Conservation (phyloP, 2,888 invertebrate genomes). For the Anthoptus insignis region DNA sequence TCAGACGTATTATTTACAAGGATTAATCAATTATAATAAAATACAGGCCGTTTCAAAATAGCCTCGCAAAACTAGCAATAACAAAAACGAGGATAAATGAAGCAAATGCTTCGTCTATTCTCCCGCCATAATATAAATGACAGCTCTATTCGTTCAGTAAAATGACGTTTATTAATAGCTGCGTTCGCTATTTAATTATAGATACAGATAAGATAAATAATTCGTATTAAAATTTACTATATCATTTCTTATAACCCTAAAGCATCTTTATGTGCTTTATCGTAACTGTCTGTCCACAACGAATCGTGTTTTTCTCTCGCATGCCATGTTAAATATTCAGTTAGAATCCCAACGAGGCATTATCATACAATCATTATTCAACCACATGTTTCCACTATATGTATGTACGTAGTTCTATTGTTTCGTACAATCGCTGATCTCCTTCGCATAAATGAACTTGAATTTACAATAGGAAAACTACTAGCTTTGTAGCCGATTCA, state of each 20-base stretch:
- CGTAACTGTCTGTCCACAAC: slow-evolving; percentile 31
- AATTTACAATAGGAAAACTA: slow-evolving; percentile 16
- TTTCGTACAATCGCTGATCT: slow-evolving; percentile 54
- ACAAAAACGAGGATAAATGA: not conserved
- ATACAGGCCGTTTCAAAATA: not conserved
- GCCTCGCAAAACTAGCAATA: not conserved
- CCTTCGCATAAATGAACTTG: slow-evolving; percentile 11
- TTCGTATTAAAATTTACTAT: not conserved
- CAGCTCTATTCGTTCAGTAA: not conserved
- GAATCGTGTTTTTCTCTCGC: slow-evolving; percentile 62
- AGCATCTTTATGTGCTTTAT: too few relatives aligned
- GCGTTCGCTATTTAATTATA: not conserved
- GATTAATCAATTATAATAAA: not conserved
- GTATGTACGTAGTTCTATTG: slow-evolving; percentile 63
- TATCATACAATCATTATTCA: slow-evolving; percentile 74
- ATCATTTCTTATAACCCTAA: not conserved
- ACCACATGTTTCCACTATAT: slow-evolving; percentile 58
- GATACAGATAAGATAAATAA: slow-evolving; percentile 16
- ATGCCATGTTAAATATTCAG: slow-evolving; percentile 67
- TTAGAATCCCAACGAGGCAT: slow-evolving; percentile 68
- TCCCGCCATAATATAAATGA: not conserved
- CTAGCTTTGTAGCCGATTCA: not conserved
- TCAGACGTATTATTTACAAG: not conserved
- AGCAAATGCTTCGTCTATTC: not conserved
- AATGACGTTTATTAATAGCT: not conserved